These are phyloP conservation scores for Planococcus citri DNA, from an alignment of 1,140 invertebrate species.

Conservation along the genomic window DNA sequence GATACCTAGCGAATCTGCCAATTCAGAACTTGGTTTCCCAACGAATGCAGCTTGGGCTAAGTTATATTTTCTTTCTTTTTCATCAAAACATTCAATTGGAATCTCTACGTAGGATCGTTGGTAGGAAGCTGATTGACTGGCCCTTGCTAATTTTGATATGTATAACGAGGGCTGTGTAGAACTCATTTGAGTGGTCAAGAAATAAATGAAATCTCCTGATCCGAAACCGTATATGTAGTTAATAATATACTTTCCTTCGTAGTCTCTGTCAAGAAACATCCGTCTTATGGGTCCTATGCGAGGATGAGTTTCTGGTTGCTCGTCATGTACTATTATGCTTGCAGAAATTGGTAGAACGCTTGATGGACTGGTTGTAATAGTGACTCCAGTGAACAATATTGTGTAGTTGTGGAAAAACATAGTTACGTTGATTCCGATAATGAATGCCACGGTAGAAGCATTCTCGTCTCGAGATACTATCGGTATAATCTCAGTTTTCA, in stretches of 20 bases:
- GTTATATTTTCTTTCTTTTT: constrained; percentile 69
- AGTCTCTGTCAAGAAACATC: too few species aligned
- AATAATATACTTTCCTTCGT: constrained; percentile 79
- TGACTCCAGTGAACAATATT: too few species aligned
- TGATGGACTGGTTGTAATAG: too few species aligned
- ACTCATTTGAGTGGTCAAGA: constrained; percentile 85
- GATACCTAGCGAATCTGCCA: constrained; percentile 77
- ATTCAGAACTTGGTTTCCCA: constrained; percentile 77
- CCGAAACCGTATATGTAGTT: constrained; percentile 93
- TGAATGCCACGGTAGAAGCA: too few species aligned
- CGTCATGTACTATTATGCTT: too few species aligned
- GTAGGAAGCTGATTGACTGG: constrained; percentile 97
- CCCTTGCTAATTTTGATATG: constrained; percentile 85
- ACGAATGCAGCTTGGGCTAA: constrained; percentile 86
- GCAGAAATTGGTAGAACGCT: too few species aligned
- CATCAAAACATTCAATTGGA: constrained; percentile 75
- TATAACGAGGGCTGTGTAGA: constrained; percentile 56
- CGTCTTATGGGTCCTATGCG: too few species aligned
- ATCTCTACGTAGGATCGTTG: constrained; percentile 96
- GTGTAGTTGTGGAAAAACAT: too few species aligned
- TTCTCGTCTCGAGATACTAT: too few species aligned
- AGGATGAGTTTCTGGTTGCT: too few species aligned
- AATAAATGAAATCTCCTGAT: constrained; percentile 92
- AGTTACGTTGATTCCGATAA: too few species aligned
- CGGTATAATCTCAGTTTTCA: too few species aligned